These are phyloP conservation scores for Mactromeris polynyma DNA, from an alignment of 2,888 invertebrate species.

Conservation along the genomic window DNA sequence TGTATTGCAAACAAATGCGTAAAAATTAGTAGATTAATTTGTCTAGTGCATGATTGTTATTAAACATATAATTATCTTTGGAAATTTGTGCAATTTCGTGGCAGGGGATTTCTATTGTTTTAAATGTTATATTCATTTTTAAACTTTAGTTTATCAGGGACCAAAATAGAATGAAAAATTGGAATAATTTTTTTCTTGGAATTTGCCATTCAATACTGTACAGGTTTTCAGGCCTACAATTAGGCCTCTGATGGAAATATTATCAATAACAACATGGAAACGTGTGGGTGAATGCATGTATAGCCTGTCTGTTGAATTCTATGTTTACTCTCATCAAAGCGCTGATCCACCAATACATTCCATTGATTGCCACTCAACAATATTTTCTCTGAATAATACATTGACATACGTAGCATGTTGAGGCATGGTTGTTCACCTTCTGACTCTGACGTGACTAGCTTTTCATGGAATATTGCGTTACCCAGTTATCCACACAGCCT, in stretches of 20 bases:
- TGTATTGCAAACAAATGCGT: neutral
- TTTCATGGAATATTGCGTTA: neutral
- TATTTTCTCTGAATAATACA: neutral
- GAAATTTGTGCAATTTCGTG: neutral
- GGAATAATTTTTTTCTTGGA: no score
- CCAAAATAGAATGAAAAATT: no score
- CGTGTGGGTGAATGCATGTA: neutral
- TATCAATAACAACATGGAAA: neutral
- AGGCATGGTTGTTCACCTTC: neutral
- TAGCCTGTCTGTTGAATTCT: neutral
- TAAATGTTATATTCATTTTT: no score
- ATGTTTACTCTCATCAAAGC: neutral
- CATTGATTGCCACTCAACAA: neutral
- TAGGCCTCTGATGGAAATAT: neutral
- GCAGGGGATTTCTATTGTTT: no score
- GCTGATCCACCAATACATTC: neutral
- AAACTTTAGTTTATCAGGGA: no score
- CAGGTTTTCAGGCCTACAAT: no score
- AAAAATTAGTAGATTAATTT: neutral
- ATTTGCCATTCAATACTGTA: no score
- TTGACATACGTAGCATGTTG: neutral
- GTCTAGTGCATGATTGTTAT: neutral
- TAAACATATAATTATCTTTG: neutral
- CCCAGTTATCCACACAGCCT: neutral
- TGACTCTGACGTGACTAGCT: neutral